Base-by-base conservation (phyloP, 1,140 invertebrate species). In the Diploscapter pachys region DNA sequence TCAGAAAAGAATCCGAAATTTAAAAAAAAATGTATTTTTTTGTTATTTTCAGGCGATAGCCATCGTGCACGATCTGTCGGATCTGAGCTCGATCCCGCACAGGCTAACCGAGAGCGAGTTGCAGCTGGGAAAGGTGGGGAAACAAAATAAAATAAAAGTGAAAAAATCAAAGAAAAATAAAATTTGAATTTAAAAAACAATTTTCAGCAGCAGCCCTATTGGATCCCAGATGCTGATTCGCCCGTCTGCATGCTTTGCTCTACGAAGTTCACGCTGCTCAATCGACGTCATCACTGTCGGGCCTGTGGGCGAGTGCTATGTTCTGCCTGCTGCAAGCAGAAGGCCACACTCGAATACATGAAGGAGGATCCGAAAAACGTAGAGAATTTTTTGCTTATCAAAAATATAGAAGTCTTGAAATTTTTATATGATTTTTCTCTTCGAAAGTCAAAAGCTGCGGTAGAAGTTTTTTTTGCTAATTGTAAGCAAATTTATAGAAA, bases 151-250 rank as follows among this genome's bases (percentile, higher is more conserved):
- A n/a, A n/a, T n/a, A n/a, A n/a, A n/a, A n/a, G n/a, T n/a, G n/a
- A n/a, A n/a, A n/a, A n/a, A n/a, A n/a, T n/a, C n/a, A n/a, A n/a
- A n/a, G n/a, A n/a, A n/a, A n/a, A n/a, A 31, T 50, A 9, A 9
- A 9, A 50, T 6, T 50, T 9, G 8, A 9, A 50, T 6, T 9
- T 1, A 9, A 8, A 9, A 9, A 31, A 9, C 8, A 8, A 6
- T 65, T 65, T 65, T 31, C 63, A 65, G 51, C 66, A 68, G 51
- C 53, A 68, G 2, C 73, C 73, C 3, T 74, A 74, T 50, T 74
- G 73, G 73, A 74, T 74, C 64, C 73, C 73, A 13, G 73, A 74
- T 50, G 54, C 63, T 5, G 73, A 74, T n/a, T 74, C 65, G 13
- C 61, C 52, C 8, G 6, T 9, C 56, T 74, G 73, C 51, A 74